Percentiles rank a stretch among this genome's conserved stretches.
Conservation (phyloP, 1,140 invertebrate species). For the Xylocopa sonorina region DNA sequence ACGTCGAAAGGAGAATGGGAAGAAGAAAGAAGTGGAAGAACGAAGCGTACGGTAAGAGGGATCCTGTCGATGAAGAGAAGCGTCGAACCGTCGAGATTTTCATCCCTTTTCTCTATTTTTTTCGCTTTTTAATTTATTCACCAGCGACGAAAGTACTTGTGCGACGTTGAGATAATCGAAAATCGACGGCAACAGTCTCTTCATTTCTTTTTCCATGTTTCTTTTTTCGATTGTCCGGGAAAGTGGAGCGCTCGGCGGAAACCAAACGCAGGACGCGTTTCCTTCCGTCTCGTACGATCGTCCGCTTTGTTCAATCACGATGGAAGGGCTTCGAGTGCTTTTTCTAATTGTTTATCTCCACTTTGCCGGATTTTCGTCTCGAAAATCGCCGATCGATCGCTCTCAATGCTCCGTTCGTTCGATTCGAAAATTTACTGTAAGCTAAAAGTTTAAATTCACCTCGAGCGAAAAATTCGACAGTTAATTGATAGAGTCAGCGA, state of each 20-base stretch:
- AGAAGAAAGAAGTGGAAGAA: constrained; percentile 38
- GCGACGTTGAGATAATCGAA: constrained; percentile 60
- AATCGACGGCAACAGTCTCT: constrained; percentile 53
- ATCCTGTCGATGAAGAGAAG: constrained; percentile 40
- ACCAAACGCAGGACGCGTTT: background rate
- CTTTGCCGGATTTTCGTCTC: background rate
- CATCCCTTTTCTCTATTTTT: background rate
- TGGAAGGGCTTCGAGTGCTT: background rate
- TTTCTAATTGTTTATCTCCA: background rate
- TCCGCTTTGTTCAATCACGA: background rate
- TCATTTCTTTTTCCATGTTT: constrained; percentile 7
- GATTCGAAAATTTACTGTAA: no score
- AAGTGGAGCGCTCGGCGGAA: constrained; percentile 18
- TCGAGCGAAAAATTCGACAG: no score
- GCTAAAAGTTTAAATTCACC: no score
- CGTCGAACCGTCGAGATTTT: constrained; percentile 22
- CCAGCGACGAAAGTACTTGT: constrained; percentile 58
- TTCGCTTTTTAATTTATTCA: constrained; percentile 22
- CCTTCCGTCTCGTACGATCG: background rate
- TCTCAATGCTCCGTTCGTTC: background rate
- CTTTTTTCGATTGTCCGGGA: constrained; percentile 10
- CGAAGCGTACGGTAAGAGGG: constrained; percentile 40
- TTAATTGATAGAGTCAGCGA: no score
- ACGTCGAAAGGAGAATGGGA: background rate
- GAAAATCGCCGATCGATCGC: constrained; percentile 30